A percentile compares a stretch with the other conserved stretches of the same genome.
phyloP scores from a whole-genome alignment of 2,888 invertebrate species.

The Sympetrum striolatum region DNA sequence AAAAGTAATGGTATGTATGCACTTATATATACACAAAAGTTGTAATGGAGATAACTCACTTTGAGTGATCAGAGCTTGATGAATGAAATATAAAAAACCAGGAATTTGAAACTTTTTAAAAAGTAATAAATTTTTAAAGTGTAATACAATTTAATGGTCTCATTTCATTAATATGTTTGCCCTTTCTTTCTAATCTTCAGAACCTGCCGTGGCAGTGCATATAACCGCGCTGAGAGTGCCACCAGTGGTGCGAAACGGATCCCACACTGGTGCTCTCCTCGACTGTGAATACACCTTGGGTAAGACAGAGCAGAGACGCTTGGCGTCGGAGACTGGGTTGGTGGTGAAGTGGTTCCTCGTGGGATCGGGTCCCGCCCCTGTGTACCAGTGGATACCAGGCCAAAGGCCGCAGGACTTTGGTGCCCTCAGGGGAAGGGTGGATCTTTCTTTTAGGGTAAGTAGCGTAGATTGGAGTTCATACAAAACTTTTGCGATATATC shows the following conservation, averaged over 20 bases:
- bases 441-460: conserved; percentile 66
- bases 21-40: too few relatives aligned
- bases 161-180: neutral
- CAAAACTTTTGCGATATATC: too few relatives aligned
- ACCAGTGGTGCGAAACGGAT: conserved; percentile 66
- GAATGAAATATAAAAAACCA: too few relatives aligned
- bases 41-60: too few relatives aligned
- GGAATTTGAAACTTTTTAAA: too few relatives aligned
- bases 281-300: conserved; percentile 75
- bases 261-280: conserved; percentile 61
- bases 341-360: conserved; percentile 80
- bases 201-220: conserved; percentile 56
- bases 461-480: conserved; percentile 45
- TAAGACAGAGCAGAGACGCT: conserved; percentile 60
- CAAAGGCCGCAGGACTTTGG: conserved; percentile 73
- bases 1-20: too few relatives aligned
- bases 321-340: conserved; percentile 64
- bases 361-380: conserved; percentile 66
- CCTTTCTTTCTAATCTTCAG: neutral
- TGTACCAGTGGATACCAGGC: conserved; percentile 82
- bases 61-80: too few relatives aligned
- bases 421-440: conserved; percentile 64
- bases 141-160: too few relatives aligned
- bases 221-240: conserved; percentile 69
- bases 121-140: too few relatives aligned